Evolutionary conservation across 2,888 invertebrate species (phyloP).

Genomic region (Griposia aprilina): DNA sequence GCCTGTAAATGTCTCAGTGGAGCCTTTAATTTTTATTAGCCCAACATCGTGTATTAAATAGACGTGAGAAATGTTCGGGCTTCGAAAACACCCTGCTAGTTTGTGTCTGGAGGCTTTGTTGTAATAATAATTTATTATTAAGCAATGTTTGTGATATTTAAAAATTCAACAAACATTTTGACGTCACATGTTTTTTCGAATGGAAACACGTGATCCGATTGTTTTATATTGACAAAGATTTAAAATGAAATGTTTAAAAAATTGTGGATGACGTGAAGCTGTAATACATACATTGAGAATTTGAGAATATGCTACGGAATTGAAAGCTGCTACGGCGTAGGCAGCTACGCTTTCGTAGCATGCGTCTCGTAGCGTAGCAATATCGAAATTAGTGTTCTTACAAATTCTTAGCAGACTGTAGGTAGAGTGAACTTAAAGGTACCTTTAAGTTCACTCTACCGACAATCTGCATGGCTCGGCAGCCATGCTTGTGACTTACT

Average conservation of each 20-base stretch:
- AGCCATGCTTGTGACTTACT: not conserved
- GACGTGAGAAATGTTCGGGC: conserved; percentile 62
- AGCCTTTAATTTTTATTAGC: conserved; percentile 77
- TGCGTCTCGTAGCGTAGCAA: not conserved
- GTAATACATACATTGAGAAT: not conserved
- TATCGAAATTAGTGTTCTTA: not conserved
- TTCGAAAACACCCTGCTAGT: conserved; percentile 48
- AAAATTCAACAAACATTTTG: conserved; percentile 30
- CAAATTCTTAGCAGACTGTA: not conserved
- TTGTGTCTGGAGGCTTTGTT: conserved; percentile 37
- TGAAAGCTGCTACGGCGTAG: conserved; percentile 42
- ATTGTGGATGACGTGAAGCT: not conserved
- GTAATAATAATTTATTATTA: conserved; percentile 48
- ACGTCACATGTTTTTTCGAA: conserved; percentile 12
- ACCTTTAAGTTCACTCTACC: too few relatives aligned
- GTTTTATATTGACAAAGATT: conserved; percentile 37
- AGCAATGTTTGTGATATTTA: conserved; percentile 38
- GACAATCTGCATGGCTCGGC: not conserved
- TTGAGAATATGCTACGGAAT: not conserved
- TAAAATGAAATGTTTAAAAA: conserved; percentile 10
- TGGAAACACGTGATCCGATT: conserved; percentile 17
- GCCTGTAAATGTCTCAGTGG: conserved; percentile 75
- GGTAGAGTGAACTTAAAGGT: not conserved
- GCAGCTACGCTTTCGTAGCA: conserved; percentile 39
- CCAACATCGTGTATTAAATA: conserved; percentile 68